These are phyloP conservation scores for Sylvilagus floridanus DNA, from an alignment of 2,797 vertebrate genomes.

Conservation along the genomic window DNA sequence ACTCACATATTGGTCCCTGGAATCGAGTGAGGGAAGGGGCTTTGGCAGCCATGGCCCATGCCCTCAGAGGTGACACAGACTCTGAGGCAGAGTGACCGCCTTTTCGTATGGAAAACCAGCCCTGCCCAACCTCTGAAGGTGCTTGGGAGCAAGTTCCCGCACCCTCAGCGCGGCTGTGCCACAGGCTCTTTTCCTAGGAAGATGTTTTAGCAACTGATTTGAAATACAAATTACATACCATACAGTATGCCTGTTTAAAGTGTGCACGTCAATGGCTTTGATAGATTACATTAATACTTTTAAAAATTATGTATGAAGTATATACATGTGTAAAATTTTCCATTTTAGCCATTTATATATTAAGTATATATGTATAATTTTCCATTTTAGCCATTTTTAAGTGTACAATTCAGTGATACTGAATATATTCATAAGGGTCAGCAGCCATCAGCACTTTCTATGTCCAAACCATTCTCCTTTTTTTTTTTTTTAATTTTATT, in stretches of 20 bases:
- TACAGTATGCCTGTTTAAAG: not conserved
- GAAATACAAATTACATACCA: not conserved
- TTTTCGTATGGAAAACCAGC: not conserved
- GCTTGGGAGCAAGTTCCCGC: not conserved
- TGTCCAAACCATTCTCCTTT: not conserved
- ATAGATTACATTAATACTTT: not conserved
- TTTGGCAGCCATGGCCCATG: not conserved
- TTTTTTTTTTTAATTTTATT: no score
- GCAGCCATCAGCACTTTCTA: not conserved
- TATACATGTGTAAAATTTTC: not conserved
- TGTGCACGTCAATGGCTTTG: not conserved
- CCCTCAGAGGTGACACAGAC: not conserved
- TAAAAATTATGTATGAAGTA: not conserved
- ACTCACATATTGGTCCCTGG: not conserved
- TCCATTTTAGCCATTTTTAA: not conserved
- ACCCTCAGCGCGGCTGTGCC: not conserved
- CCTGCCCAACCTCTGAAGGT: accelerated
- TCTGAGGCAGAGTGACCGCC: not conserved
- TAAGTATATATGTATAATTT: not conserved
- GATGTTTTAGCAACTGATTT: not conserved
- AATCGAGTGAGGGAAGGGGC: not conserved
- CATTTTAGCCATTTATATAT: not conserved
- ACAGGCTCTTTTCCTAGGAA: conserved; percentile 7
- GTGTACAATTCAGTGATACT: not conserved
- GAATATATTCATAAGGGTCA: not conserved